A percentile compares a stretch with the other conserved stretches of the same genome.
These are phyloP conservation scores for Volucella inflata DNA, from an alignment of 2,888 invertebrate genomes.

Conservation along the genomic window DNA sequence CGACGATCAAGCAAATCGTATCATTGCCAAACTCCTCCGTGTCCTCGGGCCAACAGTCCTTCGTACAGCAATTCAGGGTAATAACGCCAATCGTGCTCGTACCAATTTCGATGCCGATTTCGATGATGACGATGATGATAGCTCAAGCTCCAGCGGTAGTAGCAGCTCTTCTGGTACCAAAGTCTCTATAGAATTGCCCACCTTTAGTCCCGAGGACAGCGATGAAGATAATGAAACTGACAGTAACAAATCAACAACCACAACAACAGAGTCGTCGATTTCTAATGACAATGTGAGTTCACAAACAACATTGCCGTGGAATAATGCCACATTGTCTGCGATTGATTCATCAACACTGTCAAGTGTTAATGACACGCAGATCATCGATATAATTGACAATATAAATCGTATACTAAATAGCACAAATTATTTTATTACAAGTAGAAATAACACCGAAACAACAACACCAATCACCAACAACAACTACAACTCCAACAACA, in stretches of 20 bases:
- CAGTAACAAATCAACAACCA: conserved; percentile 76
- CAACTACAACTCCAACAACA: conserved; percentile 46
- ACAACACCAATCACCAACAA: conserved; percentile 59
- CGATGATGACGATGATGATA: conserved; percentile 83
- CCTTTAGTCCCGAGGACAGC: conserved; percentile 88
- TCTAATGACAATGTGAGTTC: conserved; percentile 68
- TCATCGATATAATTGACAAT: conserved; percentile 81
- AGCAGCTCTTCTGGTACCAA: conserved; percentile 82
- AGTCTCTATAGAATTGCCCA: conserved; percentile 87
- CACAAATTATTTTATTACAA: conserved; percentile 83
- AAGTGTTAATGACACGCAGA: conserved; percentile 81
- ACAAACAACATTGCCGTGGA: conserved; percentile 47
- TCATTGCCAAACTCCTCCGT: conserved; percentile 86
- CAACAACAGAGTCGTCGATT: conserved; percentile 64
- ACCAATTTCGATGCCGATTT: conserved; percentile 85
- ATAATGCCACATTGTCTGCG: conserved; percentile 62
- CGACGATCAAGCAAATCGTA: conserved; percentile 82
- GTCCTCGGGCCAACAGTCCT: conserved; percentile 89
- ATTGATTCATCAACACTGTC: conserved; percentile 67
- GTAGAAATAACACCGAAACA: conserved; percentile 81
- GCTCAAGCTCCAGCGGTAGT: conserved; percentile 72
- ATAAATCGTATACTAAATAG: conserved; percentile 83
- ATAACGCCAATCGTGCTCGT: conserved; percentile 81
- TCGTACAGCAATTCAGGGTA: conserved; percentile 83
- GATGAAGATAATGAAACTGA: conserved; percentile 84